Conservation (phyloP, 2,888 invertebrate genomes). For the Archips crataeganus region DNA sequence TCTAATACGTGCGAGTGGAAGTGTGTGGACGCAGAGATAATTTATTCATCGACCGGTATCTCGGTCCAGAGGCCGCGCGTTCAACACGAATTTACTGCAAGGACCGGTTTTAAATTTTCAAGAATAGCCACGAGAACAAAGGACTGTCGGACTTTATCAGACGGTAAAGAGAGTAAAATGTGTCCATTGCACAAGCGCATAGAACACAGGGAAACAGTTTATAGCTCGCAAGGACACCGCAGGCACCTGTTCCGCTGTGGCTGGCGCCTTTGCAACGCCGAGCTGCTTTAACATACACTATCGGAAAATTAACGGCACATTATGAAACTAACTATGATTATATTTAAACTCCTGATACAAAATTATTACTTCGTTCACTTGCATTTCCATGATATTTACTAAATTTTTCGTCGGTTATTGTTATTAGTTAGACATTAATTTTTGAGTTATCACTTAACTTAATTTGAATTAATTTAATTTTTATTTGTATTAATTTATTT, state of each 20-base stretch:
- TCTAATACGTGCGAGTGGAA: constrained; percentile 35
- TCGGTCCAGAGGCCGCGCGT: constrained; percentile 55
- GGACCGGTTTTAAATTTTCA: constrained; percentile 78
- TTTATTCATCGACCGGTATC: constrained; percentile 71
- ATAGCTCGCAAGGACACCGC: constrained; percentile 60
- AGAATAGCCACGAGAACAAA: constrained; percentile 72
- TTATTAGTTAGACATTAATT: too few relatives aligned
- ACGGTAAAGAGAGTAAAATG: constrained; percentile 79
- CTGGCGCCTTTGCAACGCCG: constrained; percentile 46
- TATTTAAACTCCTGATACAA: not conserved
- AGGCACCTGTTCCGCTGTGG: constrained; percentile 59
- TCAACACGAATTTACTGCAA: constrained; percentile 71
- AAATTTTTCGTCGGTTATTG: too few relatives aligned
- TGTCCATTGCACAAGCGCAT: constrained; percentile 71
- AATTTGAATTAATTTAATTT: too few relatives aligned
- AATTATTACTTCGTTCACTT: not conserved
- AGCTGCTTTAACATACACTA: constrained; percentile 7
- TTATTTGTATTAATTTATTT: too few relatives aligned
- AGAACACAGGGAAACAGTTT: constrained; percentile 56
- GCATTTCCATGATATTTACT: not conserved
- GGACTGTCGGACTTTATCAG: constrained; percentile 71
- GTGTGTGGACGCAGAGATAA: constrained; percentile 55
- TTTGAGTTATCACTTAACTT: too few relatives aligned
- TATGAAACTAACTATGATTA: not conserved
- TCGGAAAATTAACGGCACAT: constrained; percentile 13